Base-by-base conservation (phyloP, 1,140 invertebrate genomes). In the Acromyrmex charruanus region DNA sequence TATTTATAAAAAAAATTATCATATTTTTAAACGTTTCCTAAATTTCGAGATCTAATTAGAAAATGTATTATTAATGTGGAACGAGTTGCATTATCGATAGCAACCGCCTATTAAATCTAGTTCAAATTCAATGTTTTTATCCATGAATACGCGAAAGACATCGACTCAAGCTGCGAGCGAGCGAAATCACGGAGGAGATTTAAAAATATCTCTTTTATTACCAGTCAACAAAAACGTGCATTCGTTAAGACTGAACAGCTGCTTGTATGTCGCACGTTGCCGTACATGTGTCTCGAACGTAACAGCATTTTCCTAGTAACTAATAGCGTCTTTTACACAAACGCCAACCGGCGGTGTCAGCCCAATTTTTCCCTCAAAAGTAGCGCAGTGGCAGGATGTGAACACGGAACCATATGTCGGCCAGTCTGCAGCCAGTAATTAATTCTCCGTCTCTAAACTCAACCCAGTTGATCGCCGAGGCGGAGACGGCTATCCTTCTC, bases 381-480 rank as follows among this genome's bases (percentile, higher is more conserved):
- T 86, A 53, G 68, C 77, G 58, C 21, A 31, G 82, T 79, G 88
- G 68, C 69, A 77, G 72, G 81, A 79, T 85, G 88, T 75, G 87
- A 80, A 80, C 88, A 75, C 75, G 85, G 88, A 69, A n/a, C 88
- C 88, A 89, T 88, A 84, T 88, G 88, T 89, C 81, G 69, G n/a
- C 79, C 79, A 87, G 65, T 88, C 77, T 39, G 61, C 79, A 61
- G 51, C 35, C 55, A 49, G 80, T 82, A 82, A 82, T 82, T 82
- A 82, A 82, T 82, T 18, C 39, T 84, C 58, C 55, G 80, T 82
- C 85, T n/a, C 77, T 49, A 58, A 71, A 72, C 25, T 85, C 65
- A 77, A 80, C 87, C 82, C 51, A 80, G 53, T 89, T 89, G 85
- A 89, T 89, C 84, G 79, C 61, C 31, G 65, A 35, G 5, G 61